Percentiles rank a stretch among this genome's conserved stretches.
Conservation (phyloP, 2,113 vertebrate genomes). For the Tringa solitaria region DNA sequence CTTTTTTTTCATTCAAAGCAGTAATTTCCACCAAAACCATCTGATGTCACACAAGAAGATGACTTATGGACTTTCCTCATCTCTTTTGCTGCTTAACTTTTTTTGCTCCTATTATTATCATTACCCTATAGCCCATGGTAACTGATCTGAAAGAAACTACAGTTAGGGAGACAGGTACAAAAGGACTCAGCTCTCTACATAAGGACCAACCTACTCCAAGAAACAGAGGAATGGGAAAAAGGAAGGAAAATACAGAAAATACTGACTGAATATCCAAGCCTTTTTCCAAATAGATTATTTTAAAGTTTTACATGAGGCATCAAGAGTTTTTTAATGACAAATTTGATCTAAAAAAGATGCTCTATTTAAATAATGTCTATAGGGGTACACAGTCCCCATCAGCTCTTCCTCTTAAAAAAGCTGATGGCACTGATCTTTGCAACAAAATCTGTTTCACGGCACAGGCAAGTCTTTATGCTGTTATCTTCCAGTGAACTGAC, state of each 20-base stretch:
- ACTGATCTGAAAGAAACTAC: background rate
- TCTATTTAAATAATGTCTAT: background rate
- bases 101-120: background rate
- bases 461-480: background rate
- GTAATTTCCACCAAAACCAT: background rate
- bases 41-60: background rate
- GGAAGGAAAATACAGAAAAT: background rate
- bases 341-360: background rate
- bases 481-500: background rate
- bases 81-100: background rate
- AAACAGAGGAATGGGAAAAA: background rate
- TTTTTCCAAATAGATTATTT: background rate
- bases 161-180: background rate
- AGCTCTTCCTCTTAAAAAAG: background rate
- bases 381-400: background rate
- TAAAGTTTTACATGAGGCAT: background rate
- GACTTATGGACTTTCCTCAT: background rate
- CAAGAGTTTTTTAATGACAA: conserved; percentile 2
- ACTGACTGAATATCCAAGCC: background rate
- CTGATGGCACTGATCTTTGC: conserved; percentile 3
- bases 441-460: background rate
- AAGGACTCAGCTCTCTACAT: background rate
- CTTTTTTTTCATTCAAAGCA: background rate
- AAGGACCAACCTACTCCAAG: background rate
- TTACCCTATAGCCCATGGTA: background rate